phyloP scores from a whole-genome alignment of 1,140 invertebrate species.

The Penaeus vannamei region DNA sequence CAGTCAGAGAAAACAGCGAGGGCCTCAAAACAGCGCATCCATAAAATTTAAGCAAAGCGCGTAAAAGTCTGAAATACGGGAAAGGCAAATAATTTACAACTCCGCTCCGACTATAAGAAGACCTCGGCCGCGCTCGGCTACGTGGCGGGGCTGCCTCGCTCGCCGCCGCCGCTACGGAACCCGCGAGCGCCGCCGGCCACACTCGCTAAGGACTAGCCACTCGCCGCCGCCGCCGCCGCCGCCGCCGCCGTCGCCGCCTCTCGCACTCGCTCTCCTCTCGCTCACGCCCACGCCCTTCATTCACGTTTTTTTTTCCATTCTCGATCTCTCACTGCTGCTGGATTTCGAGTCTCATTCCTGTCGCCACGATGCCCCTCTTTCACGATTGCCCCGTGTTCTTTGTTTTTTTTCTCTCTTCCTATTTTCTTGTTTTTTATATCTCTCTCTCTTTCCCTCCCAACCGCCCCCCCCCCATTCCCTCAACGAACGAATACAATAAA shows the following conservation, averaged over 20 bases:
- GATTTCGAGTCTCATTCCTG: no score
- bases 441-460: no score
- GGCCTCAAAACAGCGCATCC: constrained; percentile 9
- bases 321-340: not conserved
- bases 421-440: no score
- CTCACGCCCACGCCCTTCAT: not conserved
- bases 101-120: constrained; percentile 23
- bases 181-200: not conserved
- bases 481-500: no score
- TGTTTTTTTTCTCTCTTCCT: no score
- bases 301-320: not conserved
- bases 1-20: not conserved
- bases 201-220: not conserved
- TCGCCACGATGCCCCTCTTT: no score
- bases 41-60: constrained; percentile 32
- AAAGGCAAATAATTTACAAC: constrained; percentile 42
- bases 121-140: not conserved
- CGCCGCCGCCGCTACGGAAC: not conserved
- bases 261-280: not conserved
- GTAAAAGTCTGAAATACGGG: constrained; percentile 41
- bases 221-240: not conserved
- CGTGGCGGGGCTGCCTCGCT: not conserved
- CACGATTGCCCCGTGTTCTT: no score
- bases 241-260: not conserved
- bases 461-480: no score